Evolutionary conservation across 2,888 invertebrate species (phyloP).

Genomic region (Thymelicus sylvestris): DNA sequence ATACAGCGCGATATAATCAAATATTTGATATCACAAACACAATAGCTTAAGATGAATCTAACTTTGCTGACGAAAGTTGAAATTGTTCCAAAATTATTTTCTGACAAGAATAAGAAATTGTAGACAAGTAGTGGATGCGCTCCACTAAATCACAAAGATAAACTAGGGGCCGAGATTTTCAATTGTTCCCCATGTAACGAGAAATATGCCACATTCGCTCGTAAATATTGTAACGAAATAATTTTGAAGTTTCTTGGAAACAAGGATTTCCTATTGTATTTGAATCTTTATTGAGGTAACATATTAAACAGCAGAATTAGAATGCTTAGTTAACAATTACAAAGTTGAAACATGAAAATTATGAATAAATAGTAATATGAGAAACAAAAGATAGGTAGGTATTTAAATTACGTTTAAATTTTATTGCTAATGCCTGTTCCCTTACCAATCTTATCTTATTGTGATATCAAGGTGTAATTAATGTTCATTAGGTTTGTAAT

Average conservation of each 20-base stretch:
- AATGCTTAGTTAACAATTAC: too few species aligned
- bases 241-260: constrained; percentile 41
- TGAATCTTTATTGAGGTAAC: constrained; percentile 5
- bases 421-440: not conserved
- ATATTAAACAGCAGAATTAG: not conserved
- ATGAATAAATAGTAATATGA: not conserved
- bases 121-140: constrained; percentile 41
- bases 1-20: not conserved
- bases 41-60: constrained; percentile 17
- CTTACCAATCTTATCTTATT: not conserved
- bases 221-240: constrained; percentile 59
- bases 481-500: not conserved
- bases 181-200: constrained; percentile 57
- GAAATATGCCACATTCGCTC: constrained; percentile 53
- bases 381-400: not conserved
- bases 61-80: constrained; percentile 26
- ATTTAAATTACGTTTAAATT: too few species aligned
- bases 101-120: constrained; percentile 36
- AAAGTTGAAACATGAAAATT: too few species aligned
- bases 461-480: constrained; percentile 5
- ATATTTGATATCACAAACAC: constrained; percentile 18
- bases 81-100: constrained; percentile 38
- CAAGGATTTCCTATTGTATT: not conserved
- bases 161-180: constrained; percentile 55
- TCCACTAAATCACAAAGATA: constrained; percentile 59